Conservation (phyloP, 2,888 invertebrate species). For the Malthinus seriepunctatus region DNA sequence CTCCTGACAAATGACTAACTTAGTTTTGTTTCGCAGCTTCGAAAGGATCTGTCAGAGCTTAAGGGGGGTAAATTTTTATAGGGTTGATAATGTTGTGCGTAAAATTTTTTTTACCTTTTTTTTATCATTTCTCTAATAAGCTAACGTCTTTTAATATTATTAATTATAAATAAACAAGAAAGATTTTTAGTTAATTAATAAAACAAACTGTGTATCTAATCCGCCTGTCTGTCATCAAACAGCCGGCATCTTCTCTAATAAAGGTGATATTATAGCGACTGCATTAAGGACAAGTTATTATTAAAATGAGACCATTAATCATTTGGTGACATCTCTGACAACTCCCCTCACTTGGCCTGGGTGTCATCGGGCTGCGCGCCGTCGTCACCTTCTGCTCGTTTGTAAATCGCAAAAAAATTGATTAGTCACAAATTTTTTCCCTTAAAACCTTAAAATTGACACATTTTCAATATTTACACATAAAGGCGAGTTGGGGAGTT, state of each 20-base stretch:
- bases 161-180: conserved; percentile 8
- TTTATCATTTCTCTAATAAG: not conserved
- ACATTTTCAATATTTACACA: conserved; percentile 2
- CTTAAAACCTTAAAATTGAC: too few relatives aligned
- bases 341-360: conserved; percentile 42
- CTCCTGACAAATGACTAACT: conserved; percentile 55
- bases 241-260: conserved; percentile 49
- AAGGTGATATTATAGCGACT: conserved; percentile 54
- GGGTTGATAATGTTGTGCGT: conserved; percentile 26
- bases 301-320: conserved; percentile 58
- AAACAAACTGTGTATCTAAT: conserved; percentile 42
- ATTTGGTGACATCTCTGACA: conserved; percentile 40
- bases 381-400: conserved; percentile 51
- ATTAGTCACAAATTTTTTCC: not conserved
- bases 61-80: conserved; percentile 38
- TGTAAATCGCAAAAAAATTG: conserved; percentile 40
- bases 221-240: conserved; percentile 49
- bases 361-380: conserved; percentile 43
- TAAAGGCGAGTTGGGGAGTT: not conserved
- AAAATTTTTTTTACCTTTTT: conserved; percentile 27
- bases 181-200: conserved; percentile 45
- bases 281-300: conserved; percentile 55
- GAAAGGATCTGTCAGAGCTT: conserved; percentile 47
- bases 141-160: not conserved
- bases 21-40: conserved; percentile 48